Base-by-base conservation (phyloP, 1,140 invertebrate genomes). In the Chironomus striatipennis region DNA sequence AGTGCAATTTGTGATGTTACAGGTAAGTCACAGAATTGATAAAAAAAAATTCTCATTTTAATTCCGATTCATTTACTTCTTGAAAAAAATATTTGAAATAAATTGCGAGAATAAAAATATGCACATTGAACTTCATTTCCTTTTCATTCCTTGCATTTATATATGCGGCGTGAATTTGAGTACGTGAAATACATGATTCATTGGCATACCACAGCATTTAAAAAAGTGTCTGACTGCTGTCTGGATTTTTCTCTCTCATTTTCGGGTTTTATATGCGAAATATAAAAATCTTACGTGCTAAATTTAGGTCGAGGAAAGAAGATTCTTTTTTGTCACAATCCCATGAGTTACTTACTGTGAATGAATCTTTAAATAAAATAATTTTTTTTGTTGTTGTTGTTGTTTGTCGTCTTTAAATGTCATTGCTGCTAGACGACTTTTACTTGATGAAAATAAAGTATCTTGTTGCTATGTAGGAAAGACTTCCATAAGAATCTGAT, bases 1-100 rank as follows among this genome's bases (percentile, higher is more conserved):
- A 70, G 65, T 70, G 65, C 65, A 70, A 70, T 70, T 20, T 70
- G 65, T 70, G 65, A 70, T 70, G 65, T 70, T 70, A 70, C 65
- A 20, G 65, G 65, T 70, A 70, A 70, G 65, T 34, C 24, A 34
- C 4, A 57, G 1, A 57, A 57, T 15, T 57, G 24, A n/a, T 9
- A 47, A 47, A 47, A 47, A 47, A 47, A 57, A 15, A 47, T 47
- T 47, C 15, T 10, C 7, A 10, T 9, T 47, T 47, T 47, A 47
- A 10, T 47, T 10, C 15, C 43, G 15, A 47, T 47, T 4, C 15
- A 47, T 47, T 57, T n/a, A 12, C 47, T n/a, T n/a, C n/a, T n/a
- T n/a, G n/a, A 57, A 57, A 57, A 47, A 5, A 15, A 57, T 1
- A n/a, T 12, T 57, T 15, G 5, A 1, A 57, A 15, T 15, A n/a